A percentile compares a stretch with the other conserved stretches of the same genome.
phyloP scores from a whole-genome alignment of 2,888 invertebrate genomes.

The Pachycephus smyrnensis region DNA sequence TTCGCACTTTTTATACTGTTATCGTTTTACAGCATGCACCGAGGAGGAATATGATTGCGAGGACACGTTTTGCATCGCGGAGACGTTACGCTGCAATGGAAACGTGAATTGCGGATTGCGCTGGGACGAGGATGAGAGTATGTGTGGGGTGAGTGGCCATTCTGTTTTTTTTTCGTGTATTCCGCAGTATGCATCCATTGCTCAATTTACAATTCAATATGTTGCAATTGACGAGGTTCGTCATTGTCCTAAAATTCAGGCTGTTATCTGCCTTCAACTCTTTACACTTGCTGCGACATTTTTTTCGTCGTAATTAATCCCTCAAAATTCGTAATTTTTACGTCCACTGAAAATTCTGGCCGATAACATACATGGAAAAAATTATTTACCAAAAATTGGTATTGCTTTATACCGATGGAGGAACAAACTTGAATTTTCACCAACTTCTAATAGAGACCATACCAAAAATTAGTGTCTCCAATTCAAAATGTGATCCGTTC shows the following conservation, averaged over 20 bases:
- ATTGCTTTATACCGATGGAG: too few species aligned
- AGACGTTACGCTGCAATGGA: constrained; percentile 77
- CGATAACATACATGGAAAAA: too few species aligned
- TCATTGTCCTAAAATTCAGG: not conserved
- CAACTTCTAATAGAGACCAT: too few species aligned
- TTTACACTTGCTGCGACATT: not conserved
- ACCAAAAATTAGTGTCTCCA: too few species aligned
- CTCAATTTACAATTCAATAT: not conserved
- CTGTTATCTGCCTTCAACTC: not conserved
- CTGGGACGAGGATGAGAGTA: constrained; percentile 80
- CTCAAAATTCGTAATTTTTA: not conserved
- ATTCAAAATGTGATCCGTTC: too few species aligned
- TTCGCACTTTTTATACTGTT: not conserved
- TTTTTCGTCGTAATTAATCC: not conserved
- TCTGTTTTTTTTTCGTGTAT: not conserved
- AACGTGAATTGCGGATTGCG: constrained; percentile 84
- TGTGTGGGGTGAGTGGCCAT: constrained; percentile 67
- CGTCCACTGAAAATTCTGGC: not conserved
- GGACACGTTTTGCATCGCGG: constrained; percentile 86
- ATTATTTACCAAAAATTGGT: too few species aligned
- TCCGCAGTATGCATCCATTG: not conserved
- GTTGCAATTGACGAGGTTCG: not conserved
- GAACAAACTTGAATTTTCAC: too few species aligned
- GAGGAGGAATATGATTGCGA: constrained; percentile 84
- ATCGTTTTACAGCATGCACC: constrained; percentile 65